A percentile compares a stretch with the other conserved stretches of the same genome.
Conservation (phyloP, 2,113 vertebrate genomes). For the Toxotes jaculatrix region DNA sequence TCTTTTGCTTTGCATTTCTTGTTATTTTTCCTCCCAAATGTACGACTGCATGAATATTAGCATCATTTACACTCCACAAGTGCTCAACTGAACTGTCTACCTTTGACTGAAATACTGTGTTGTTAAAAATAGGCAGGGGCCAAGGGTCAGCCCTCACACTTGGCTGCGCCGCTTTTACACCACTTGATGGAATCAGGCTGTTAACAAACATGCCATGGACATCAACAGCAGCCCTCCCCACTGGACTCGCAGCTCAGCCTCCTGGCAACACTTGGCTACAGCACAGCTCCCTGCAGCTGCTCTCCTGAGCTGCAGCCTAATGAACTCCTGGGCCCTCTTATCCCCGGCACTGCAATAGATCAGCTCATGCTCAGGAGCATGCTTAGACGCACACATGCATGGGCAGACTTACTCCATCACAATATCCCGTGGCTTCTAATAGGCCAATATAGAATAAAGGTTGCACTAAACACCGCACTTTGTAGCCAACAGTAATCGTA, state of each 20-base stretch:
- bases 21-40: slow-evolving; percentile 74
- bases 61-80: slow-evolving; percentile 74
- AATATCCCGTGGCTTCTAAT: slow-evolving; percentile 77
- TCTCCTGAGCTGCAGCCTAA: slow-evolving; percentile 81
- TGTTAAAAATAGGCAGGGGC: slow-evolving; percentile 80
- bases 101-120: slow-evolving; percentile 72
- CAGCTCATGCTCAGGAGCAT: slow-evolving; percentile 60
- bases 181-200: slow-evolving; percentile 84
- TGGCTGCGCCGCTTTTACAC: slow-evolving; percentile 77
- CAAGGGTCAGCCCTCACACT: slow-evolving; percentile 77
- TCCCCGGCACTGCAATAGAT: slow-evolving; percentile 72
- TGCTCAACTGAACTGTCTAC: slow-evolving; percentile 74
- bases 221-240: slow-evolving; percentile 81
- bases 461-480: slow-evolving; percentile 65
- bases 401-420: slow-evolving; percentile 52
- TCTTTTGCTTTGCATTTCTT: slow-evolving; percentile 74
- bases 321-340: slow-evolving; percentile 79
- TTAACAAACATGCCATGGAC: slow-evolving; percentile 85
- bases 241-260: slow-evolving; percentile 76
- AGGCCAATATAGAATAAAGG: slow-evolving; percentile 76
- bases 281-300: slow-evolving; percentile 76
- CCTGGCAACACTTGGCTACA: slow-evolving; percentile 80
- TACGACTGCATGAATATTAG: slow-evolving; percentile 75
- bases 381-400: slow-evolving; percentile 62
- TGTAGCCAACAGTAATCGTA: slow-evolving; percentile 65